Evolutionary conservation across 37 sponge, comb jelly and placozoan species (phyloP), one percentile per base, ranked within the genome.

Genomic region (Axinella damicornis): DNA sequence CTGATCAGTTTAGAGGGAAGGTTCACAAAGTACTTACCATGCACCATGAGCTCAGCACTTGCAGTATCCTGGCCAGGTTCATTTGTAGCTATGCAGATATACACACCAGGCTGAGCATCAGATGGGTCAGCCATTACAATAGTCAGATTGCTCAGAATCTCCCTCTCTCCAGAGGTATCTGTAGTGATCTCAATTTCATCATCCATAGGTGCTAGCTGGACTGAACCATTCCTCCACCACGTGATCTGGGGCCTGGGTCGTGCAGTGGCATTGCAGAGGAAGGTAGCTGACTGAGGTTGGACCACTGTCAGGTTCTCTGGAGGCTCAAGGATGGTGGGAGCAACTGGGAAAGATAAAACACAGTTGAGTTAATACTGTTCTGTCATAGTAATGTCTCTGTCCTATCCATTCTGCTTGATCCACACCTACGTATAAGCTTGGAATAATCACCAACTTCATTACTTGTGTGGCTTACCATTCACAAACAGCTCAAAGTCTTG

Each of bases 41-140:
- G 40, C 30, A 89, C 79, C 17, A 62, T 64, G 11, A 83, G 61
- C 33, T 25, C 62, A 25, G 84, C 83, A 59, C 37, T 76, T 17
- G 28, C 31, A 28, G 57, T 40, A 30, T 34, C 69, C 35, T 37
- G 54, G 13, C 53, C 83, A 32, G 74, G 76, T 11, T 59, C 63
- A 65, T 92, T 92, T 17, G 41, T 58, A 64, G 92, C 87, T 22
- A 55, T 70, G 83, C 92, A 92, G 21, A 32, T 59, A 55, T 92
- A 92, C 25, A 33, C 79, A 27, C 62, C 88, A 66, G n/a, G n/a
- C n/a, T n/a, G n/a, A n/a, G 74, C 57, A 64, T 87, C 75, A 63
- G 56, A 53, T 5, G 83, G 71, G 24, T 33, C 32, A 27, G 82
- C 66, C 28, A 57, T 17, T 28, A 22, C 15, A 12, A 88, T 24